Percentiles rank a stretch among this genome's conserved stretches.
Evolutionary conservation across 2,113 vertebrate species (phyloP).

Genomic region (Caretta caretta): DNA sequence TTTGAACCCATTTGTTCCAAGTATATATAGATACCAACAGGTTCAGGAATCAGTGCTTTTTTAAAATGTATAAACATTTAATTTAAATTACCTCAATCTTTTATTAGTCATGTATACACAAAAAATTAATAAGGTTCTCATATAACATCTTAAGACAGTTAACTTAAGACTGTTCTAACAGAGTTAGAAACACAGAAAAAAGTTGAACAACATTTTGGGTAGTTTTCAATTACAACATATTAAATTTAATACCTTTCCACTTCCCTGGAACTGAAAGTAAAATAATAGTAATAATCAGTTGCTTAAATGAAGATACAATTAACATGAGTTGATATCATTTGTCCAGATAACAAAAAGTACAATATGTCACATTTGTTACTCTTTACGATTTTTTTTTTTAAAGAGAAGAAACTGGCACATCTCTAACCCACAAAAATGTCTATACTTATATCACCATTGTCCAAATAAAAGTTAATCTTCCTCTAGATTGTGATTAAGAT

Average conservation of each 20-base stretch:
- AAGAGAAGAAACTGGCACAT: not conserved
- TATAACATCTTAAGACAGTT: not conserved
- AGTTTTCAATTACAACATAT: not conserved
- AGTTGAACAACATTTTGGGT: not conserved
- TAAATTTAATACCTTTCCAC: not conserved
- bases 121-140: not conserved
- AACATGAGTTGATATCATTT: not conserved
- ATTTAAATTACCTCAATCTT: not conserved
- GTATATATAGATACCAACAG: not conserved
- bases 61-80: not conserved
- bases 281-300: not conserved
- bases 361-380: not conserved
- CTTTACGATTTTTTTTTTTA: not conserved
- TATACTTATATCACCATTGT: slow-evolving; percentile 44
- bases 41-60: not conserved
- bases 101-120: rapidly evolving
- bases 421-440: slow-evolving; percentile 49
- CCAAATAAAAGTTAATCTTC: slow-evolving; percentile 58
- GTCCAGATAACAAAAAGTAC: slow-evolving; percentile 2
- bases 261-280: not conserved
- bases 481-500: slow-evolving; percentile 51
- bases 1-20: not conserved
- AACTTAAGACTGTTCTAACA: not conserved
- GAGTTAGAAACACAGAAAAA: not conserved
- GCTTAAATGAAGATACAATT: not conserved